Evolutionary conservation across 2,797 vertebrate species (phyloP).

Genomic region (Acanthis flammea): DNA sequence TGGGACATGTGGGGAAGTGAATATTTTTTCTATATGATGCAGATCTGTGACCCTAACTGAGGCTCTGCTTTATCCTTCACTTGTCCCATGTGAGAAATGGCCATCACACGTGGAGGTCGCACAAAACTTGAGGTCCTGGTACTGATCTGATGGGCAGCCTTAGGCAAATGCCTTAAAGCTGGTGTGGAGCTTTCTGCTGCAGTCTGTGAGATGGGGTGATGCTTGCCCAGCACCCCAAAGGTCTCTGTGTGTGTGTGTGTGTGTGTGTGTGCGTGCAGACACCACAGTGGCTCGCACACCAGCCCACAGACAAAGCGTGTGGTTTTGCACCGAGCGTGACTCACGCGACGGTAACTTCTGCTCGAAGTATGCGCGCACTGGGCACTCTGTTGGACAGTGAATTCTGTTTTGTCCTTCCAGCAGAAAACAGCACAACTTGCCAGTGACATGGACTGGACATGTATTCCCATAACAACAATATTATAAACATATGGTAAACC

Average conservation of each 20-base stretch:
- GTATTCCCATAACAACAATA: slow-evolving; percentile 39
- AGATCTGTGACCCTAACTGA: background rate
- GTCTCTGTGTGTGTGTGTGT: background rate
- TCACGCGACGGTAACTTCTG: background rate
- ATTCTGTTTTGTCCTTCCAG: slow-evolving; percentile 12
- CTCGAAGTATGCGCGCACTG: background rate
- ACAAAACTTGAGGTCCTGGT: background rate
- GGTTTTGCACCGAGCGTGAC: background rate
- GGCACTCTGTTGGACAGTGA: background rate
- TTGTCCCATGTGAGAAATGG: background rate
- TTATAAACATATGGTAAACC: slow-evolving; percentile 41
- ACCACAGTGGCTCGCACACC: rapidly evolving
- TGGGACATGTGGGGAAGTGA: background rate
- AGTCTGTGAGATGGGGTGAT: background rate
- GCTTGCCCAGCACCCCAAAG: background rate
- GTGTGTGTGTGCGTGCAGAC: rapidly evolving
- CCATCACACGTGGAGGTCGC: rapidly evolving
- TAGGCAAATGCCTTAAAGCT: background rate
- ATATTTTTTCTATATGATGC: background rate
- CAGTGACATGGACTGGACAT: slow-evolving; percentile 25
- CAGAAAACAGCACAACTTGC: slow-evolving; percentile 25
- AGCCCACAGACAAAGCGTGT: background rate
- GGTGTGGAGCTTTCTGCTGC: background rate
- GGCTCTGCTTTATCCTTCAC: background rate
- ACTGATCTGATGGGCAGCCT: background rate